Evolutionary conservation across 2,797 vertebrate genomes (phyloP).

Genomic region (Eremophila alpestris): DNA sequence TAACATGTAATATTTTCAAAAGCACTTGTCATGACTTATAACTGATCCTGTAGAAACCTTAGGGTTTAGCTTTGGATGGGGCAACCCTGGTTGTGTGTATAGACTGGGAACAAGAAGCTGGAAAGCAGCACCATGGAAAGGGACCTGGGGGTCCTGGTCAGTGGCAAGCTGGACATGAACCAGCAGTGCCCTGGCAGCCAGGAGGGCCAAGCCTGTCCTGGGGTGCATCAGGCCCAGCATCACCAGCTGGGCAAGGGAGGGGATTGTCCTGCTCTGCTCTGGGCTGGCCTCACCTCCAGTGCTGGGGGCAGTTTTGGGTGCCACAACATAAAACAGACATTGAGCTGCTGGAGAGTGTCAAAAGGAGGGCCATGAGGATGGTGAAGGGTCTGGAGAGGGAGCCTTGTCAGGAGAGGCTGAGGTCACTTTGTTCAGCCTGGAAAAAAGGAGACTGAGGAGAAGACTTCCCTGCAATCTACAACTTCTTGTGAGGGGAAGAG

Average conservation of each 20-base stretch:
- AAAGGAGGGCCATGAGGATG: not conserved
- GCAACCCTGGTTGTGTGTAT: not conserved
- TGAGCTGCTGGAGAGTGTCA: not conserved
- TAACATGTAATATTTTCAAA: not conserved
- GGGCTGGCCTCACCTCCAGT: not conserved
- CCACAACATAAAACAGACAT: fast-evolving
- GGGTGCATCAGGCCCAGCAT: not conserved
- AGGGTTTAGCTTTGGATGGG: not conserved
- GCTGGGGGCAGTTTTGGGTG: not conserved
- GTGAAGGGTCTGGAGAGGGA: not conserved
- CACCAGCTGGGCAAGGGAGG: fast-evolving
- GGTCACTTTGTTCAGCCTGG: not conserved
- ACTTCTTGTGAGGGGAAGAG: no score
- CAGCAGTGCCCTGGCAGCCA: not conserved
- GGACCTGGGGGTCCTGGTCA: fast-evolving
- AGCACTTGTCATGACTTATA: not conserved
- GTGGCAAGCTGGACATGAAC: fast-evolving
- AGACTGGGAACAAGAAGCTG: not conserved
- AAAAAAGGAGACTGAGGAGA: not conserved
- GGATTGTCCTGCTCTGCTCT: not conserved
- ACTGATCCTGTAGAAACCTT: not conserved
- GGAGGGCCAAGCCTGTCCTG: fast-evolving
- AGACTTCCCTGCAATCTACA: not conserved
- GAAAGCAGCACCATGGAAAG: not conserved
- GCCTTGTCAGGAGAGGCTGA: not conserved